phyloP scores from a whole-genome alignment of 2,888 invertebrate species.

The Caradrina kadenii region DNA sequence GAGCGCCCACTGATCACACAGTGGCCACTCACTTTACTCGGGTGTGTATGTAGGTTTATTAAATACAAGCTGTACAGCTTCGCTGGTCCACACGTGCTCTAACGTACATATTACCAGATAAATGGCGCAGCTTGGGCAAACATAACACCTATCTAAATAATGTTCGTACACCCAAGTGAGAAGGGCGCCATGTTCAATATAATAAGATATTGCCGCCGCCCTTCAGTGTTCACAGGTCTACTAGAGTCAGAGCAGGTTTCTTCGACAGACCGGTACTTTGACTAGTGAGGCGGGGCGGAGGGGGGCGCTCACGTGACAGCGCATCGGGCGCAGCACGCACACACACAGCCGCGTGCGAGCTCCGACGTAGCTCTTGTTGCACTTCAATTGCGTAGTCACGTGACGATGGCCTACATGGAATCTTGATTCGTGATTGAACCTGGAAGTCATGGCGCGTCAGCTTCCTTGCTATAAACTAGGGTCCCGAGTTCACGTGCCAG shows the following conservation, averaged over 20 bases:
- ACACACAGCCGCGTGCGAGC: not conserved
- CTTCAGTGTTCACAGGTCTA: not conserved
- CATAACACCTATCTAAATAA: too few relatives aligned
- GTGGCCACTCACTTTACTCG: not conserved
- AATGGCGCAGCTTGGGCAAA: too few relatives aligned
- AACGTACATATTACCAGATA: too few relatives aligned
- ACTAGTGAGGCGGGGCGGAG: not conserved
- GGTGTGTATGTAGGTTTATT: too few relatives aligned
- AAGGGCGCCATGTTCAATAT: not conserved
- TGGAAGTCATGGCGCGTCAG: not conserved
- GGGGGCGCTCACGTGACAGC: conserved; percentile 51
- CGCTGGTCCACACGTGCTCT: too few relatives aligned
- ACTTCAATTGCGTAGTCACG: conserved; percentile 23
- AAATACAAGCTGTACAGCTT: not conserved
- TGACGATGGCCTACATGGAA: conserved; percentile 10
- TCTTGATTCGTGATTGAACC: not conserved
- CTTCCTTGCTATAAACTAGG: conserved; percentile 9
- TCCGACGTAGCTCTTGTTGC: conserved; percentile 4
- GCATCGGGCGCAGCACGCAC: conserved; percentile 41
- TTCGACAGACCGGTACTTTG: conserved; percentile 24
- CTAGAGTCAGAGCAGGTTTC: conserved; percentile 23
- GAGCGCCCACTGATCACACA: conserved; percentile 1
- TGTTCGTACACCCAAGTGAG: too few relatives aligned
- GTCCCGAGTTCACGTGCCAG: not conserved
- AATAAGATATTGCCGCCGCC: not conserved